Conservation (phyloP, 1,140 invertebrate species). For the Leptinotarsa lineolata region DNA sequence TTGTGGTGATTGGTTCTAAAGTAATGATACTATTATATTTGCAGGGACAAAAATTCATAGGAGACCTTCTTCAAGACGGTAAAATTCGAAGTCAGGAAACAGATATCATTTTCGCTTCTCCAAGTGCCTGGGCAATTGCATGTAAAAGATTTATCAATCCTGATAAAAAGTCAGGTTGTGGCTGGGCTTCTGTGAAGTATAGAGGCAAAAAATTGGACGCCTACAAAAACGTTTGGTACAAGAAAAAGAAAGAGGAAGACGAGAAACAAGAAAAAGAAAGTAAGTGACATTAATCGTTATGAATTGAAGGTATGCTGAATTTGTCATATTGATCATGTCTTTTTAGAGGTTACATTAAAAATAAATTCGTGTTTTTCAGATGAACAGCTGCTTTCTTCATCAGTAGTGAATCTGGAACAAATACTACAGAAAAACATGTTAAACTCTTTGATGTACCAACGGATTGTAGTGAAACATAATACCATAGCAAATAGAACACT, state of each 20-base stretch:
- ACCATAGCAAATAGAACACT: constrained; percentile 70
- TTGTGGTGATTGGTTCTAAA: too few relatives aligned
- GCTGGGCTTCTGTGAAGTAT: constrained; percentile 85
- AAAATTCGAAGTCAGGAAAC: constrained; percentile 89
- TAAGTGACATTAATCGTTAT: constrained; percentile 3
- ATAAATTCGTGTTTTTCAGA: neutral
- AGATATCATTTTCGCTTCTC: constrained; percentile 85
- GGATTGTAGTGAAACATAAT: constrained; percentile 70
- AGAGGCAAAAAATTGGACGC: constrained; percentile 84
- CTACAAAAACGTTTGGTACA: constrained; percentile 83
- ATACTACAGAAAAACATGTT: constrained; percentile 40
- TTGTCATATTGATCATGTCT: neutral
- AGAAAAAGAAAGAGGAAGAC: constrained; percentile 66
- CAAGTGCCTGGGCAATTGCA: constrained; percentile 89
- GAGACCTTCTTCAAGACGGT: constrained; percentile 82
- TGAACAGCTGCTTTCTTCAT: constrained; percentile 25
- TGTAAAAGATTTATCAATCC: constrained; percentile 90
- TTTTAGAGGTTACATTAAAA: neutral
- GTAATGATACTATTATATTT: constrained; percentile 27
- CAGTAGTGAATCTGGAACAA: constrained; percentile 60
- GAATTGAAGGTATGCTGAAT: neutral
- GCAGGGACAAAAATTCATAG: constrained; percentile 86
- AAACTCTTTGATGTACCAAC: constrained; percentile 59
- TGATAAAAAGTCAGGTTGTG: constrained; percentile 88
- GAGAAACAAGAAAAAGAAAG: constrained; percentile 41